Conservation (phyloP, 2,888 invertebrate species). For the Coleophora flavipennella region DNA sequence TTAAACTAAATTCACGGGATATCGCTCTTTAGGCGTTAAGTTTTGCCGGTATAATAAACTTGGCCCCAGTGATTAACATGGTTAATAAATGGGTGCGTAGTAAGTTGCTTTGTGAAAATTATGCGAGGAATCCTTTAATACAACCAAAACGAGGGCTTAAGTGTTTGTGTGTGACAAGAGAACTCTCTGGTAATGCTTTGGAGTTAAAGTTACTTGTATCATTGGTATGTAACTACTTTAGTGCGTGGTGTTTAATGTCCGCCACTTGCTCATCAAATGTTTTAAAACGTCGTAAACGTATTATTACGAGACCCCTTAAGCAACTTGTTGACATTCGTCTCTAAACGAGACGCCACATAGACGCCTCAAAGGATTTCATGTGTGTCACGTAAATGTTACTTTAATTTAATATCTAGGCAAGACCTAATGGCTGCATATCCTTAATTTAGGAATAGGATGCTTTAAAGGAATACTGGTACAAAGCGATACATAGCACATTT, state of each 20-base stretch:
- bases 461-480: too few species aligned
- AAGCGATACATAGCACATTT: too few species aligned
- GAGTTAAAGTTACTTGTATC: slow-evolving; percentile 30
- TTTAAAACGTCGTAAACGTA: slow-evolving; percentile 13
- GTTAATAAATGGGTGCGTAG: slow-evolving; percentile 67
- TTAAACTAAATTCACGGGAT: slow-evolving; percentile 58
- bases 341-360: slow-evolving; percentile 11
- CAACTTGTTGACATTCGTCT: slow-evolving; percentile 9
- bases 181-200: slow-evolving; percentile 37
- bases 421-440: too few species aligned
- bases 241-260: slow-evolving; percentile 23
- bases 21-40: slow-evolving; percentile 60
- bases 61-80: slow-evolving; percentile 67
- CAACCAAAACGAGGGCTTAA: slow-evolving; percentile 55
- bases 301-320: slow-evolving; percentile 5
- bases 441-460: too few species aligned
- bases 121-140: slow-evolving; percentile 66
- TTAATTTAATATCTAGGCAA: not conserved
- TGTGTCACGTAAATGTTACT: slow-evolving; percentile 5
- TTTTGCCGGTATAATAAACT: slow-evolving; percentile 64
- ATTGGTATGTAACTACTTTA: slow-evolving; percentile 31
- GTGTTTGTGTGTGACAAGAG: slow-evolving; percentile 41
- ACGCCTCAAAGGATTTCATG: slow-evolving; percentile 10
- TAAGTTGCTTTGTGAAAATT: slow-evolving; percentile 64
- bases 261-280: slow-evolving; percentile 16